These are phyloP conservation scores for Aphelenchoides fujianensis DNA, from an alignment of 1,140 invertebrate genomes.

Conservation along the genomic window DNA sequence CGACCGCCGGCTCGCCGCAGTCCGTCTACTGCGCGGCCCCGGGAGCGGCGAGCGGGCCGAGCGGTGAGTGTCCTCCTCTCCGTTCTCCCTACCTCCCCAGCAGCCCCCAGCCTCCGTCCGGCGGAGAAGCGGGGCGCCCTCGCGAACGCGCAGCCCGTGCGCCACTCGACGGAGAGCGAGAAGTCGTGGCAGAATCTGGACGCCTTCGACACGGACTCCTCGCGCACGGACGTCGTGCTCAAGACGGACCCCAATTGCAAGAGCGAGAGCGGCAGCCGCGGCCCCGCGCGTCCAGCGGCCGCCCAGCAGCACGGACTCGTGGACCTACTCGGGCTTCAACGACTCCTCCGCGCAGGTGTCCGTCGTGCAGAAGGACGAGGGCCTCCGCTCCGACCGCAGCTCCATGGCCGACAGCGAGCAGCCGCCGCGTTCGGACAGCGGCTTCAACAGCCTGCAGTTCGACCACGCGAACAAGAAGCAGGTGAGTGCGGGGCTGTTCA, in stretches of 20 bases:
- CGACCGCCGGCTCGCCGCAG: not conserved
- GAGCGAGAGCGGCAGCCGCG: too few relatives aligned
- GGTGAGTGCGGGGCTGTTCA: not conserved
- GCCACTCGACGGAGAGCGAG: not conserved
- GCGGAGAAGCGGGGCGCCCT: not conserved
- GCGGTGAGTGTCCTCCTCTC: too few relatives aligned
- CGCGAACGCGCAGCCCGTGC: not conserved
- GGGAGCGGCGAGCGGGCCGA: not conserved
- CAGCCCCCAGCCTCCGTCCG: too few relatives aligned
- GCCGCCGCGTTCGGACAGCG: not conserved
- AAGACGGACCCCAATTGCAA: too few relatives aligned
- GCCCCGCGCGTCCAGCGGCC: too few relatives aligned
- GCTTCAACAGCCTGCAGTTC: not conserved
- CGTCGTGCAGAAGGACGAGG: not conserved
- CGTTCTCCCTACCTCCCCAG: too few relatives aligned
- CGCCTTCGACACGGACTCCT: not conserved
- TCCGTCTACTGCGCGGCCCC: not conserved
- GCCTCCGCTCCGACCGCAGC: not conserved
- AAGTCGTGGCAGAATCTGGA: not conserved
- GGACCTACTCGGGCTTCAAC: not conserved
- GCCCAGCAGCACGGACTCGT: not conserved
- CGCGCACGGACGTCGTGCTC: not conserved
- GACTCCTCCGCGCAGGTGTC: not conserved
- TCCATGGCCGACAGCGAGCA: too few relatives aligned
- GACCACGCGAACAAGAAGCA: slow-evolving; percentile 10